Base-by-base conservation (phyloP, 1,140 invertebrate genomes). In the Archivesica marissinica region DNA sequence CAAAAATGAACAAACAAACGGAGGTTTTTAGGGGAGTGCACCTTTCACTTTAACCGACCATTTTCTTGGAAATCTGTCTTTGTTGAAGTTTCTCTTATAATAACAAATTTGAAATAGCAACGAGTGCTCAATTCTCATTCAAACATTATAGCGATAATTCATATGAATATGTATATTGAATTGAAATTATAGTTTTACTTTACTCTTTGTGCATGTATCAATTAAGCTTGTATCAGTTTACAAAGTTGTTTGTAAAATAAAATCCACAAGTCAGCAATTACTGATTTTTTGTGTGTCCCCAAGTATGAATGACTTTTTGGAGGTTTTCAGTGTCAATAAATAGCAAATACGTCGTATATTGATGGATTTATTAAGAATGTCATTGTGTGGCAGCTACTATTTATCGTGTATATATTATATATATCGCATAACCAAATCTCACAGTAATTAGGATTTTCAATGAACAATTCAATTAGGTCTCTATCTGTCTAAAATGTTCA, bases 401-500 rank as follows among this genome's bases (percentile, higher is more conserved):
- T 28, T 64, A 64, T 64, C 28, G 20, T 35, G 4, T 13, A 25
- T 64, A 72, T 64, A 64, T 64, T 15, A 33, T 35, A 11, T 13
- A 25, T 64, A 72, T 52, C 68, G 28, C 9, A 7, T 44, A 28
- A 0, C 6, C 2, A 25, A 50, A 72, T 72, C 68, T 50, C 25
- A 17, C 41, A 13, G n/a, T 50, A 72, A 50, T 72, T 72, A 72
- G 33, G 41, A 72, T 28, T 52, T 72, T 72, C 41, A 44, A 47
- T 50, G 39, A 50, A 72, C 50, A 64, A 72, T 50, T 72, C 41
- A 72, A 72, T 72, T 72, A 50, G 41, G 41, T 13, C 13, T n/a
- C 23, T 50, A 72, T 72, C 41, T 52, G 28, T 44, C 23, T 72
- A 72, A 47, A 17, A 17, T 72, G 41, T 28, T 50, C 25, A 41